Conservation (phyloP, 2,113 vertebrate species). For the Pteronura brasiliensis region DNA sequence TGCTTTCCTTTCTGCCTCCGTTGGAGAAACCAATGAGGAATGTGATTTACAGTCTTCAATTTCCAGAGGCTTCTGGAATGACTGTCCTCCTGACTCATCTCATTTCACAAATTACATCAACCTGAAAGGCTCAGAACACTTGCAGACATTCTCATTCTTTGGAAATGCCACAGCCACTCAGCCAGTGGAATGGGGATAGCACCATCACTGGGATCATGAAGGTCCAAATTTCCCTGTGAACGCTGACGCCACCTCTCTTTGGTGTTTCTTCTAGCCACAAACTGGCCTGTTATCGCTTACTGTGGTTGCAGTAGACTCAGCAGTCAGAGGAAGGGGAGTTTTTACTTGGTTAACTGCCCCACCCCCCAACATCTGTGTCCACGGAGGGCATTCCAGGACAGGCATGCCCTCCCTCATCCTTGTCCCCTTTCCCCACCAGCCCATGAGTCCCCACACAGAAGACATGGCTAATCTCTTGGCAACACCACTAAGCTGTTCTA, state of each 20-base stretch:
- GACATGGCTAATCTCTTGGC: slow-evolving; percentile 21
- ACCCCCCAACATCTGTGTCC: slow-evolving; percentile 42
- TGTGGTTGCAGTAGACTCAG: slow-evolving; percentile 74
- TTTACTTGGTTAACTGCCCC: slow-evolving; percentile 70
- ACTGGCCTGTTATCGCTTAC: slow-evolving; percentile 70
- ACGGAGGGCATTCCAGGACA: slow-evolving; percentile 28
- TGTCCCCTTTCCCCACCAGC: not conserved
- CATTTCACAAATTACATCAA: slow-evolving; percentile 73
- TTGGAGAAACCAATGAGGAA: not conserved
- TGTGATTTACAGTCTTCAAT: slow-evolving; percentile 37
- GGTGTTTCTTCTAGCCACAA: slow-evolving; percentile 68
- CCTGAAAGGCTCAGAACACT: slow-evolving; percentile 44
- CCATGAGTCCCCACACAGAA: slow-evolving; percentile 14
- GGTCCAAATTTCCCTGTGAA: slow-evolving; percentile 78
- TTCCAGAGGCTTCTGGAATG: slow-evolving; percentile 59
- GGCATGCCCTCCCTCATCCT: not conserved
- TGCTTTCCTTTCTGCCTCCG: not conserved
- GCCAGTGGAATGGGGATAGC: slow-evolving; percentile 75
- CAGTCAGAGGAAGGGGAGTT: slow-evolving; percentile 63
- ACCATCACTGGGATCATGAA: slow-evolving; percentile 69
- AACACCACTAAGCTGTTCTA: slow-evolving; percentile 24
- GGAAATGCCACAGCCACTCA: slow-evolving; percentile 79
- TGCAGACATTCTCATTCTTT: slow-evolving; percentile 72
- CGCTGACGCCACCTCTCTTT: slow-evolving; percentile 55
- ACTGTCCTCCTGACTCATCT: slow-evolving; percentile 73